These are phyloP conservation scores for Pachypanchax playfairii DNA, from an alignment of 2,113 vertebrate genomes.

Conservation along the genomic window DNA sequence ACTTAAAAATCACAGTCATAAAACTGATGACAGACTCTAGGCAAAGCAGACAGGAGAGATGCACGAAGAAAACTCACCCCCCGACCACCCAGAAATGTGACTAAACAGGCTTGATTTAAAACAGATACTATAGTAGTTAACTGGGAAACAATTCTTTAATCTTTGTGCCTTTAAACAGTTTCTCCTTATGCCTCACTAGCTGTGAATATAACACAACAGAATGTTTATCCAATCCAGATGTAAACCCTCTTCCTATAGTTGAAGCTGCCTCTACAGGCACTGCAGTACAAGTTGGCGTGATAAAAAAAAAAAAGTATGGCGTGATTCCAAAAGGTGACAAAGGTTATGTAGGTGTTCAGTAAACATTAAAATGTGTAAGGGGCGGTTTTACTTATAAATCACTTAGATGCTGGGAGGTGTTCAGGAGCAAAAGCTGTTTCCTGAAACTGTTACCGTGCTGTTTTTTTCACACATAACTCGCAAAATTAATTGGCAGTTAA, in stretches of 20 bases:
- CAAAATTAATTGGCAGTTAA: not conserved
- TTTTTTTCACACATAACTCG: not conserved
- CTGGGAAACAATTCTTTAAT: slow-evolving; percentile 21
- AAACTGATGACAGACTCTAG: slow-evolving; percentile 33
- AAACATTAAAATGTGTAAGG: not conserved
- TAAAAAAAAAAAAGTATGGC: too few species aligned
- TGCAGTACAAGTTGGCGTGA: not conserved
- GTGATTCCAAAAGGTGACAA: too few species aligned
- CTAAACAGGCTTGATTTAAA: slow-evolving; percentile 46
- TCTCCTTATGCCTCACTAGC: slow-evolving; percentile 19
- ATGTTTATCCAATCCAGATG: slow-evolving; percentile 42
- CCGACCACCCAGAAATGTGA: slow-evolving; percentile 54
- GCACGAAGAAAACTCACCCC: slow-evolving; percentile 33
- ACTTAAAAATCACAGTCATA: slow-evolving; percentile 23
- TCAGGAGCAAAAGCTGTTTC: not conserved
- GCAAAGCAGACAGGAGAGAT: slow-evolving; percentile 25
- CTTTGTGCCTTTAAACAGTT: slow-evolving; percentile 21
- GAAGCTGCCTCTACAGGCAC: not conserved
- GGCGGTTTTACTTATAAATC: not conserved
- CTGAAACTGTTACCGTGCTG: not conserved
- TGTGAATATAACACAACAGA: slow-evolving; percentile 22
- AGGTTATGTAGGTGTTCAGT: too few species aligned
- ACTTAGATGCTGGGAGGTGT: not conserved
- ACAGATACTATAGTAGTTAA: slow-evolving; percentile 42
- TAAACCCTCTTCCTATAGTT: slow-evolving; percentile 19